Percentiles rank a stretch among this genome's conserved stretches.
Conservation (phyloP, 2,888 invertebrate species). For the Hemithea aestivaria region DNA sequence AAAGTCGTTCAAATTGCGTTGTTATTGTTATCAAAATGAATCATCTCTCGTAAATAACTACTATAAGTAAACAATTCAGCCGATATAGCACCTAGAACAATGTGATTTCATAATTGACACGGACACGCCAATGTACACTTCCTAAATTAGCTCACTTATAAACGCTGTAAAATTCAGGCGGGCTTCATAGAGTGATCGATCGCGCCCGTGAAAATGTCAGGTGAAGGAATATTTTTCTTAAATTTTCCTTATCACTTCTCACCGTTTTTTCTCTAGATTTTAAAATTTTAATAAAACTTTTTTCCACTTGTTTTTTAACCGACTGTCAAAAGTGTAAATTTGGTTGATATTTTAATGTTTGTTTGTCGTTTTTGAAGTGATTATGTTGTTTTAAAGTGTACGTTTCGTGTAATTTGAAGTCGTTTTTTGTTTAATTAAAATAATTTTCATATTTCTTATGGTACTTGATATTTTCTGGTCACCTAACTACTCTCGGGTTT, state of each 20-base stretch:
- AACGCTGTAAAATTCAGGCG: constrained; percentile 14
- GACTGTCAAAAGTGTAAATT: no score
- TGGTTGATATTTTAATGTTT: no score
- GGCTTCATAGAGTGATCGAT: constrained; percentile 21
- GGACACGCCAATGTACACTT: constrained; percentile 9
- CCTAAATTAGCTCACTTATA: constrained; percentile 21
- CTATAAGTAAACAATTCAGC: constrained; percentile 9
- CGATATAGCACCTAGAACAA: not conserved
- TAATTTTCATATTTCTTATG: no score
- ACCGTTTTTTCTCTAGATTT: not conserved
- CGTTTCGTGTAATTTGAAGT: no score
- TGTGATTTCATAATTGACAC: constrained; percentile 19
- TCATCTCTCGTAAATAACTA: not conserved
- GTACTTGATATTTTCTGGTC: no score
- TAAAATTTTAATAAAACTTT: not conserved
- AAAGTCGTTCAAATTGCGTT: constrained; percentile 16
- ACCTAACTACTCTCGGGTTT: no score
- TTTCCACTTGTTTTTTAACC: no score
- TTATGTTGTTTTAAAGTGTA: no score
- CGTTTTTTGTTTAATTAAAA: no score
- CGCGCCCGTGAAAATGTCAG: constrained; percentile 21
- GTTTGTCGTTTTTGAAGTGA: no score
- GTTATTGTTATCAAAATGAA: not conserved
- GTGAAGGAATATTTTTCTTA: constrained; percentile 15
- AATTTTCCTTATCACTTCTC: not conserved